A percentile compares a stretch with the other conserved stretches of the same genome.
These are phyloP conservation scores for Drosophila melanosoma DNA, from an alignment of 2,888 invertebrate species.

Conservation along the genomic window DNA sequence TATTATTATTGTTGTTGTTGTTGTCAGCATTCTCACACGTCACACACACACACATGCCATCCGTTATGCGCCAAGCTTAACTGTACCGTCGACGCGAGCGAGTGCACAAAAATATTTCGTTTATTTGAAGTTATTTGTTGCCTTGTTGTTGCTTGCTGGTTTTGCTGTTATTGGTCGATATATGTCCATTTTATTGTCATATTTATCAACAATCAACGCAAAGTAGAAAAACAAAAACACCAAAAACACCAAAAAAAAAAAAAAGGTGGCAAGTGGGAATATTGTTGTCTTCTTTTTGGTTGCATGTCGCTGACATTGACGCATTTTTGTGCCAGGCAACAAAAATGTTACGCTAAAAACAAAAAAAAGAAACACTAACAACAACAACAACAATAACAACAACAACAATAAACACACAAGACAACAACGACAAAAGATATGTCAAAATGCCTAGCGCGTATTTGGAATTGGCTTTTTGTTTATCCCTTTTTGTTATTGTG, in stretches of 20 bases:
- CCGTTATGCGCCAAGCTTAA: slow-evolving; percentile 45
- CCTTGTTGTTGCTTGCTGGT: slow-evolving; percentile 14
- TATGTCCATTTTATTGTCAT: slow-evolving; percentile 78
- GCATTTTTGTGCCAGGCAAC: slow-evolving; percentile 45
- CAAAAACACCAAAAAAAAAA: slow-evolving; percentile 13
- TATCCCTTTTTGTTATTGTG: slow-evolving; percentile 12
- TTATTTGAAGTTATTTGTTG: slow-evolving; percentile 57
- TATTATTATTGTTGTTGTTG: slow-evolving; percentile 33
- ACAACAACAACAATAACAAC: slow-evolving; percentile 23
- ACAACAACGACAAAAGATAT: slow-evolving; percentile 43
- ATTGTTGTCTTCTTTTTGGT: slow-evolving; percentile 16
- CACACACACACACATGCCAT: slow-evolving; percentile 31
- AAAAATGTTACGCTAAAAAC: slow-evolving; percentile 18
- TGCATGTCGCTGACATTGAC: slow-evolving; percentile 54
- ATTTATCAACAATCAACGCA: slow-evolving; percentile 76
- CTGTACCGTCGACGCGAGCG: slow-evolving; percentile 34
- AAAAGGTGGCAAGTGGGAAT: not conserved
- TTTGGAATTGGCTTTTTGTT: slow-evolving; percentile 52
- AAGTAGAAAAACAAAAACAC: slow-evolving; percentile 36
- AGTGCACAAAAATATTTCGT: slow-evolving; percentile 55
- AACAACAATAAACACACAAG: slow-evolving; percentile 21
- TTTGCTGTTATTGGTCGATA: slow-evolving; percentile 50
- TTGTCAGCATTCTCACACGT: slow-evolving; percentile 57
- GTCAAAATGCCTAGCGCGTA: slow-evolving; percentile 55
- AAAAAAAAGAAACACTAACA: slow-evolving; percentile 22